These are phyloP conservation scores for Aphelenchoides fujianensis DNA, from an alignment of 1,140 invertebrate species.

Conservation along the genomic window DNA sequence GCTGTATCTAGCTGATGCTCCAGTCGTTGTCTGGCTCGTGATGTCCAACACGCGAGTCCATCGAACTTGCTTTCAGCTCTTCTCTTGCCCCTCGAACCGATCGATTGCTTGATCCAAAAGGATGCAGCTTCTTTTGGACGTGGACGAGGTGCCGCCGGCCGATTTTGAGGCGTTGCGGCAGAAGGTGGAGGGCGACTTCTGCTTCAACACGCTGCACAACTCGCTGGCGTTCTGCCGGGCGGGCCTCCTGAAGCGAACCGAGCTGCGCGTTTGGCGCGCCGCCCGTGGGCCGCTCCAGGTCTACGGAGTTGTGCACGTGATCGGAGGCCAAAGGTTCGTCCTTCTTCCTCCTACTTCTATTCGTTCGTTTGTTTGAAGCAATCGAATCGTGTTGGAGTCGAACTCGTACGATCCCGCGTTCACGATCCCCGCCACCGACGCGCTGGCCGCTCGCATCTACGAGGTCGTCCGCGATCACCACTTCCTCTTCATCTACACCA, in stretches of 20 bases:
- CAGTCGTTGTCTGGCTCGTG: no score
- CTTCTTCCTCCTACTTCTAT: neutral
- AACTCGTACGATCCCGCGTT: neutral
- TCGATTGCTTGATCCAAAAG: no score
- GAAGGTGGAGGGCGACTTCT: neutral
- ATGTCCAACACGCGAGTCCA: no score
- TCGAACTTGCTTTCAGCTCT: neutral
- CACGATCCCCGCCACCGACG: neutral
- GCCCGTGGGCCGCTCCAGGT: neutral
- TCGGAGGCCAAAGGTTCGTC: neutral
- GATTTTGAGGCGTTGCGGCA: neutral
- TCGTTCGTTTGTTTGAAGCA: neutral
- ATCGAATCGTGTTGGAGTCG: conserved; percentile 9
- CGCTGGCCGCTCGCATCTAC: neutral
- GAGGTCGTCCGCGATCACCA: neutral
- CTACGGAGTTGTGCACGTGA: neutral
- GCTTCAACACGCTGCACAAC: neutral
- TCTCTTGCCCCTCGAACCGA: no score
- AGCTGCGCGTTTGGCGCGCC: neutral
- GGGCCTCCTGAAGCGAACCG: neutral
- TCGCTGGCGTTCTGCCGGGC: neutral
- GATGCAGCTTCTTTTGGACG: neutral
- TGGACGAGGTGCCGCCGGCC: neutral
- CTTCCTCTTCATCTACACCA: neutral
- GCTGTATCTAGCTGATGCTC: no score